Evolutionary conservation across 2,113 vertebrate genomes (phyloP), one percentile per base, ranked within the genome.

Genomic region (Thomomys bottae): DNA sequence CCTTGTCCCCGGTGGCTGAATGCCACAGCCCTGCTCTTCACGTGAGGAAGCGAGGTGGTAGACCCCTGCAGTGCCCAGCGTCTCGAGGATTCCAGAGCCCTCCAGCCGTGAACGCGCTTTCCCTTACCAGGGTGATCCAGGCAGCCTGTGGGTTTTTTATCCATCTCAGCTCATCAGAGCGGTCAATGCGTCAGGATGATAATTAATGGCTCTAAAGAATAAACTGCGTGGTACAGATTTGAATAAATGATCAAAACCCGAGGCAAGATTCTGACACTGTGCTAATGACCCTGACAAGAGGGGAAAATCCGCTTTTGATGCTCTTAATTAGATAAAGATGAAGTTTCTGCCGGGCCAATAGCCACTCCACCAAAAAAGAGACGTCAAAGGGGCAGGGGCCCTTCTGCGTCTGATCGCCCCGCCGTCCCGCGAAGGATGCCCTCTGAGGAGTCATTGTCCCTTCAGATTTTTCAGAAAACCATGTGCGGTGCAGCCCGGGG

Each of bases 241-340:
- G 66, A 75, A 95, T 15, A 79, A 76, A 85, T 82, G 40, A 84
- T 75, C 82, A 84, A 85, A 87, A 93, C 36, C 26, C 26, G 32
- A 85, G 64, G 79, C 81, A 71, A 90, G 85, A 90, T 89, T 68
- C 91, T 88, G 67, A 92, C 82, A 36, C 73, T 6, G 26, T 78
- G 70, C 82, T 86, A 45, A 92, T 73, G 72, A 83, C n/a, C 36
- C 67, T 80, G 92, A 71, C 28, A 88, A 49, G 70, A 84, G 86
- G 42, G 89, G 70, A 40, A 75, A 88, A 93, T 84, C 42, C 80
- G 38, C 34, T 93, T 90, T 70, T 88, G 94, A 88, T 88, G 67
- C 88, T 88, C 86, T 92, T 94, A 93, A 93, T 67, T 80, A 95
- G 86, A 92, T 11, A 66, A 81, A 92, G 82, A 93, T 89, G 89